A percentile compares a stretch with the other conserved stretches of the same genome.
Conservation (phyloP, 2,888 invertebrate genomes). For the Trachelus iudaicus region DNA sequence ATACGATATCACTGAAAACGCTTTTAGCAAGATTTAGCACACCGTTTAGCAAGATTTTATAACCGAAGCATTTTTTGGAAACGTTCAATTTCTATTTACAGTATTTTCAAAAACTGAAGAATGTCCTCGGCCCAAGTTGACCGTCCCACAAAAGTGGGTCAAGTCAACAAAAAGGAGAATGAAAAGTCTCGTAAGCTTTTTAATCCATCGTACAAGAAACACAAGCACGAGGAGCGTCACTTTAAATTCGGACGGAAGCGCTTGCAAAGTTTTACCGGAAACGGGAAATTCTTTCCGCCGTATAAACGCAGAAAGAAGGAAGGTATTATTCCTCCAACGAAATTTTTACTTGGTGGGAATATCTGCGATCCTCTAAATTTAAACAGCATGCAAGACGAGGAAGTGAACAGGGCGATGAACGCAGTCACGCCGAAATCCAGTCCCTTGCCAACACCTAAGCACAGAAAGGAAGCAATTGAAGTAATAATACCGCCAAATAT, state of each 20-base stretch:
- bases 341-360: constrained; percentile 94
- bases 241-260: constrained; percentile 71
- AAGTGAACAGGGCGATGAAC: constrained; percentile 82
- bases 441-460: constrained; percentile 85
- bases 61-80: not conserved
- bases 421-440: constrained; percentile 94
- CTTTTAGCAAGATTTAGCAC: not conserved
- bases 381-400: constrained; percentile 88
- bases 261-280: constrained; percentile 74
- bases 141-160: constrained; percentile 60
- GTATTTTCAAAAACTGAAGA: constrained; percentile 35
- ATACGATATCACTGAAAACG: too few relatives aligned
- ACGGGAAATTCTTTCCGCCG: constrained; percentile 80
- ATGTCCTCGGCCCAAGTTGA: constrained; percentile 68
- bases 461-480: constrained; percentile 84
- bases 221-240: constrained; percentile 62
- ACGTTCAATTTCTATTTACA: constrained; percentile 5
- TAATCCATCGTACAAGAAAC: constrained; percentile 56
- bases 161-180: constrained; percentile 54
- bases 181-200: constrained; percentile 54
- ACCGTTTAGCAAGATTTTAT: not conserved
- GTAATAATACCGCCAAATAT: constrained; percentile 94
- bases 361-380: constrained; percentile 95
- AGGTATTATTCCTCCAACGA: constrained; percentile 87
- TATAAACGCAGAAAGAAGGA: constrained; percentile 81